Evolutionary conservation across 2,113 vertebrate genomes (phyloP).

Genomic region (Pseudonaja textilis): DNA sequence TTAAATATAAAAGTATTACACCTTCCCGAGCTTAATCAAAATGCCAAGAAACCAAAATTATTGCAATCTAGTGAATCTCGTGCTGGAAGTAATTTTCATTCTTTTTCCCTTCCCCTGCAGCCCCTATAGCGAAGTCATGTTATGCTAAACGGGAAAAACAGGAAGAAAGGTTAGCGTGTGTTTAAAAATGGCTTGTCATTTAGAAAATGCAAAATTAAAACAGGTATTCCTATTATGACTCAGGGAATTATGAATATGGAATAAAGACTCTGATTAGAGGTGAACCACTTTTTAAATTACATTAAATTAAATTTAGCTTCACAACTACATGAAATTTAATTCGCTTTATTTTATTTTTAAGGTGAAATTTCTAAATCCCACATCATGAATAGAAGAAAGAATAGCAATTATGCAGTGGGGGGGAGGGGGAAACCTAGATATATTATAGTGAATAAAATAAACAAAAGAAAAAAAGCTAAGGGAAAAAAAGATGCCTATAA

Average conservation of each 20-base stretch:
- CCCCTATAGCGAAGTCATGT: background rate
- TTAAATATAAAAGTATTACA: background rate
- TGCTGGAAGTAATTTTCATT: background rate
- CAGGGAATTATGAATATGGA: background rate
- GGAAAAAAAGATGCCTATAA: background rate
- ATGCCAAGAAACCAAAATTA: background rate
- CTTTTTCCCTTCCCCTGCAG: background rate
- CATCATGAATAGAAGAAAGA: background rate
- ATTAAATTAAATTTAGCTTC: background rate
- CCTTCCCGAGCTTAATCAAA: background rate
- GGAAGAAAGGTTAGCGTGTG: background rate
- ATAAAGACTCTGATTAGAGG: background rate
- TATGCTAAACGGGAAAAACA: background rate
- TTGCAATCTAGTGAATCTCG: background rate
- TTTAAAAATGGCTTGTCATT: background rate
- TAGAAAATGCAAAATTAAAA: background rate
- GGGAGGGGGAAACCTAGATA: background rate
- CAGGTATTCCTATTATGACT: background rate
- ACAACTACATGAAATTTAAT: background rate
- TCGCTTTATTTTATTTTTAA: background rate
- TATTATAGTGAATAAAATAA: background rate
- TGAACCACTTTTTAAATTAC: background rate
- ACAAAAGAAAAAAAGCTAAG: background rate
- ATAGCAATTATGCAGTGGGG: background rate
- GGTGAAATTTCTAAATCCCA: background rate